Percentiles rank a stretch among this genome's conserved stretches.
These are phyloP conservation scores for Teleiodes luculella DNA, from an alignment of 2,888 invertebrate genomes.

Conservation along the genomic window DNA sequence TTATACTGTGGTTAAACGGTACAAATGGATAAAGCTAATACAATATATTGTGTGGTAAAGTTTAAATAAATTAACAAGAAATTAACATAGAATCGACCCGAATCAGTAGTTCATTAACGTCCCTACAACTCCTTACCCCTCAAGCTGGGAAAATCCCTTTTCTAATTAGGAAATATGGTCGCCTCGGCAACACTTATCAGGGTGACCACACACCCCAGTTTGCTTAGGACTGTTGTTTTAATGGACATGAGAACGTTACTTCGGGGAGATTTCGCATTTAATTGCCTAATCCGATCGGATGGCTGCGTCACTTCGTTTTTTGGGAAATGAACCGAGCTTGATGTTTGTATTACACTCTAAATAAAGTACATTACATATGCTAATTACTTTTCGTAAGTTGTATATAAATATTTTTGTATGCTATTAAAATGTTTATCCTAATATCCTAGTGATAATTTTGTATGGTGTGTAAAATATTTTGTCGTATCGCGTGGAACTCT, in stretches of 20 bases:
- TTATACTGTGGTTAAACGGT: too few relatives aligned
- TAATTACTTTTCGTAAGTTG: neutral
- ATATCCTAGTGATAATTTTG: too few relatives aligned
- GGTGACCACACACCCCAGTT: slow-evolving; percentile 65
- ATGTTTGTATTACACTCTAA: slow-evolving; percentile 10
- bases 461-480: too few relatives aligned
- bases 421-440: too few relatives aligned
- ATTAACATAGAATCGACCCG: neutral
- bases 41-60: too few relatives aligned
- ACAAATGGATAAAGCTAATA: too few relatives aligned
- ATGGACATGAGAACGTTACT: slow-evolving; percentile 62
- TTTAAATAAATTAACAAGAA: neutral
- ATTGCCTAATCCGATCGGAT: slow-evolving; percentile 54
- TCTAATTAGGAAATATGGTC: slow-evolving; percentile 60
- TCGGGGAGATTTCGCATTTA: slow-evolving; percentile 45
- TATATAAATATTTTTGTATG: neutral
- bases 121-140: slow-evolving; percentile 5
- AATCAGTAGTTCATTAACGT: neutral
- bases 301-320: slow-evolving; percentile 27
- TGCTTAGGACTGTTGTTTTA: slow-evolving; percentile 71
- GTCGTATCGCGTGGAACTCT: too few relatives aligned
- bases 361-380: neutral
- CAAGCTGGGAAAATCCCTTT: slow-evolving; percentile 1
- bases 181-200: slow-evolving; percentile 62
- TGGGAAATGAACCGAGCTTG: slow-evolving; percentile 15